Evolutionary conservation across 1,140 invertebrate species (phyloP).

Genomic region (Araneus ventricosus): DNA sequence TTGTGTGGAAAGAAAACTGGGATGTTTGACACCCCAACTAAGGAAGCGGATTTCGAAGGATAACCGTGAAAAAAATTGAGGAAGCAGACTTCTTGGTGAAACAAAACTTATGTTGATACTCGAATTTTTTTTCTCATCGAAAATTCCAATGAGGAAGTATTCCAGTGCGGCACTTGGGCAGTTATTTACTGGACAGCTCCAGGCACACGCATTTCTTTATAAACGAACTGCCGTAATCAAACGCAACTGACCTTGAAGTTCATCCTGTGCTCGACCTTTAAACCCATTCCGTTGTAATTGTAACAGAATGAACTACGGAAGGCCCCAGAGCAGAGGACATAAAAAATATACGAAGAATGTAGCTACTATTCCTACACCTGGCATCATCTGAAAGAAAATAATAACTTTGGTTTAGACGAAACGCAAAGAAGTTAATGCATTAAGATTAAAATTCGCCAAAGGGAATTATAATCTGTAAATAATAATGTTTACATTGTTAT

Average conservation of each 20-base stretch:
- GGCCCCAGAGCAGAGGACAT: background rate
- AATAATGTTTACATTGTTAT: background rate
- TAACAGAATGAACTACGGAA: background rate
- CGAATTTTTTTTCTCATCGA: too few species aligned
- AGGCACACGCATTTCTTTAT: background rate
- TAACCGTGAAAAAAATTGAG: too few species aligned
- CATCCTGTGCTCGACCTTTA: background rate
- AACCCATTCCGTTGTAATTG: background rate
- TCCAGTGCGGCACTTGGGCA: too few species aligned
- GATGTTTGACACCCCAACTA: too few species aligned
- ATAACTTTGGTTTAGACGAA: background rate
- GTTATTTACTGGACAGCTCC: background rate
- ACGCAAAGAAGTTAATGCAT: background rate
- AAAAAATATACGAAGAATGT: background rate
- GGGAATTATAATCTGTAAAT: background rate
- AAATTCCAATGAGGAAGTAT: too few species aligned
- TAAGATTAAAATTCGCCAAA: background rate
- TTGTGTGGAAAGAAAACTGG: too few species aligned
- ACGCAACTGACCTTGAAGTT: background rate
- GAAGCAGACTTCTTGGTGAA: background rate
- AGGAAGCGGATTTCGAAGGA: too few species aligned
- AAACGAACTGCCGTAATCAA: background rate
- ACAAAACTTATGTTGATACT: background rate
- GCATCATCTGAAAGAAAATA: background rate
- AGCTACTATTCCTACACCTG: background rate